Percentiles rank a stretch among this genome's conserved stretches.
phyloP scores from a whole-genome alignment of 2,888 invertebrate genomes.

The Eupithecia subfuscata region DNA sequence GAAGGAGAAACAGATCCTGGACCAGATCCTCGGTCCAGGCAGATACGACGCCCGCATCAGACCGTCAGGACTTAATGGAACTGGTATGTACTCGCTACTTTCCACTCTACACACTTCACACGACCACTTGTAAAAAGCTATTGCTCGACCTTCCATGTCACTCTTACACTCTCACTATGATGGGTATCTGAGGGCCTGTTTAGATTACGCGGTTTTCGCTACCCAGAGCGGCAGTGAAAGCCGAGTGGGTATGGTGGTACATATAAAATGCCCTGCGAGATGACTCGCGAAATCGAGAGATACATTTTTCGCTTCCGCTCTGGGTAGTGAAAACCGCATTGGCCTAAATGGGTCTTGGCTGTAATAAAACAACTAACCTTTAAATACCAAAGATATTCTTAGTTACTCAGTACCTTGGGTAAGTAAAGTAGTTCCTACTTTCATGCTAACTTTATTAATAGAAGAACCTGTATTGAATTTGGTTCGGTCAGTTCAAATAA shows the following conservation, averaged over 20 bases:
- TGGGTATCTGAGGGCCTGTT: neutral
- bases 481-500: no score
- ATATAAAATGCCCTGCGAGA: no score
- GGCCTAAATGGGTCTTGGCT: neutral
- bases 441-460: neutral
- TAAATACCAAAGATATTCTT: neutral
- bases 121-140: constrained; percentile 5
- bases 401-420: neutral
- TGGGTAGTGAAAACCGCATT: neutral
- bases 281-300: no score
- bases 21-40: constrained; percentile 95
- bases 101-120: neutral
- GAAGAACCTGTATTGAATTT: neutral
- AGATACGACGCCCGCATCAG: constrained; percentile 96
- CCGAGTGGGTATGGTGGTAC: no score
- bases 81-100: constrained; percentile 87
- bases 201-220: neutral
- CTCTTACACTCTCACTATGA: neutral
- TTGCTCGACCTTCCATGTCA: neutral
- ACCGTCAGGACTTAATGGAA: constrained; percentile 96
- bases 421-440: neutral
- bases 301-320: no score
- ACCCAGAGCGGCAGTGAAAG: neutral
- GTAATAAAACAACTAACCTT: neutral
- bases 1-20: constrained; percentile 97